Percentiles rank a stretch among this genome's conserved stretches.
These are phyloP conservation scores for Drosophila nannoptera DNA, from an alignment of 1,140 invertebrate genomes.

Conservation along the genomic window DNA sequence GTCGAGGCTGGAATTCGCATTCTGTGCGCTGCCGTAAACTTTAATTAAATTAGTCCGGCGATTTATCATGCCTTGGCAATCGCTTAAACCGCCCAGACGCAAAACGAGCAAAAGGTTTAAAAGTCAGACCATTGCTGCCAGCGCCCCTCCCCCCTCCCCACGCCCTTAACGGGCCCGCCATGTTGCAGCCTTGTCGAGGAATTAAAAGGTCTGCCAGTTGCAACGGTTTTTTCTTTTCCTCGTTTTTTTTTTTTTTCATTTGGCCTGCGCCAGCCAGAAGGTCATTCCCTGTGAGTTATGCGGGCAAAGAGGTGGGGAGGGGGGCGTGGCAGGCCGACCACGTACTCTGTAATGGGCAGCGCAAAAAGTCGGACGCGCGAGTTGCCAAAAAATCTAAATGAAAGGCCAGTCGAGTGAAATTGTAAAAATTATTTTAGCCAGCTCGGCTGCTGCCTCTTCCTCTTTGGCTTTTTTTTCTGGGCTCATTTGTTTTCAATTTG, in stretches of 20 bases:
- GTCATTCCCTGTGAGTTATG: constrained; percentile 73
- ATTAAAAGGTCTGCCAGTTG: constrained; percentile 60
- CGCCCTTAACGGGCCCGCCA: constrained; percentile 26
- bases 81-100: constrained; percentile 62
- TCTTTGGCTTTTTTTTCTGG: constrained; percentile 19
- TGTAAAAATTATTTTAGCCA: constrained; percentile 41
- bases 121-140: constrained; percentile 28
- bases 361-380: constrained; percentile 16
- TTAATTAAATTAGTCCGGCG: constrained; percentile 75
- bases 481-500: constrained; percentile 77
- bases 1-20: constrained; percentile 29
- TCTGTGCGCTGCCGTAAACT: constrained; percentile 55
- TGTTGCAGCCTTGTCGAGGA: constrained; percentile 63
- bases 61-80: constrained; percentile 74
- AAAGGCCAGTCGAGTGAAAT: constrained; percentile 42
- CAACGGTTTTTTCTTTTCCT: constrained; percentile 15
- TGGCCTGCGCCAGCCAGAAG: constrained; percentile 63
- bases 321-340: constrained; percentile 44
- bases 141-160: constrained; percentile 7
- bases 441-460: neutral
- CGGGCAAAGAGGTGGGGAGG: constrained; percentile 30
- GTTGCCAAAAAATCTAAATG: constrained; percentile 31
- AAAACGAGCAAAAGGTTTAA: constrained; percentile 52
- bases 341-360: constrained; percentile 58
- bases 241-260: neutral